Conservation (phyloP, 2,888 invertebrate genomes). For the Cetonia aurata region DNA sequence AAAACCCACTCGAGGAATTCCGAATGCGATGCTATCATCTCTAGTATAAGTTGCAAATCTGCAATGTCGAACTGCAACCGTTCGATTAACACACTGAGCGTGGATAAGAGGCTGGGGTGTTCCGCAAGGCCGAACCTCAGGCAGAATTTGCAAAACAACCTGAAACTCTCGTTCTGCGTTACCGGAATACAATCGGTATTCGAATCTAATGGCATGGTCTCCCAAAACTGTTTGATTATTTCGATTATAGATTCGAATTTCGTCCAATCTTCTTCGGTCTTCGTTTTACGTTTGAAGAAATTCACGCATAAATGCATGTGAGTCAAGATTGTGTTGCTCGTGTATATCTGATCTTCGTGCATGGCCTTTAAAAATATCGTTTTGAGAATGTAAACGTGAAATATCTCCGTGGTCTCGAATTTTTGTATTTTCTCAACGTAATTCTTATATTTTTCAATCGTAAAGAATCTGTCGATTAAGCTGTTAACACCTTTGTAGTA, state of each 20-base stretch:
- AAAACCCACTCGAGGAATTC: conserved; percentile 80
- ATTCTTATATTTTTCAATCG: conserved; percentile 70
- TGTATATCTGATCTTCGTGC: conserved; percentile 60
- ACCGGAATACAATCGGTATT: conserved; percentile 13
- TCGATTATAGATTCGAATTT: conserved; percentile 53
- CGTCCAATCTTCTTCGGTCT: conserved; percentile 50
- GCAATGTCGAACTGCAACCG: conserved; percentile 70
- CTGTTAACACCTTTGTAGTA: conserved; percentile 72
- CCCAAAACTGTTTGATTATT: conserved; percentile 50
- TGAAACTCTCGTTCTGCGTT: conserved; percentile 68
- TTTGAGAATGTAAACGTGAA: conserved; percentile 71
- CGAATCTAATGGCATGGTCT: conserved; percentile 43
- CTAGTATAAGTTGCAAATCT: conserved; percentile 72
- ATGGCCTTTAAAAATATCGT: conserved; percentile 63
- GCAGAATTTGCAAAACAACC: conserved; percentile 73
- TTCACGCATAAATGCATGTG: conserved; percentile 70
- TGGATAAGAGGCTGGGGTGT: conserved; percentile 58
- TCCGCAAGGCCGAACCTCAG: conserved; percentile 74
- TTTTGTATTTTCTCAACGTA: conserved; percentile 73
- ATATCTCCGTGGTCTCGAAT: conserved; percentile 73
- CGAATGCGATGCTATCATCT: conserved; percentile 83
- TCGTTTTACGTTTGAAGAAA: conserved; percentile 66
- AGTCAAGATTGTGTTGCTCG: conserved; percentile 70
- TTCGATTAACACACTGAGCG: conserved; percentile 71
- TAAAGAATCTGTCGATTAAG: conserved; percentile 74